A percentile compares a stretch with the other conserved stretches of the same genome.
phyloP scores from a whole-genome alignment of 2,797 vertebrate species.

The Spatula versicolor region DNA sequence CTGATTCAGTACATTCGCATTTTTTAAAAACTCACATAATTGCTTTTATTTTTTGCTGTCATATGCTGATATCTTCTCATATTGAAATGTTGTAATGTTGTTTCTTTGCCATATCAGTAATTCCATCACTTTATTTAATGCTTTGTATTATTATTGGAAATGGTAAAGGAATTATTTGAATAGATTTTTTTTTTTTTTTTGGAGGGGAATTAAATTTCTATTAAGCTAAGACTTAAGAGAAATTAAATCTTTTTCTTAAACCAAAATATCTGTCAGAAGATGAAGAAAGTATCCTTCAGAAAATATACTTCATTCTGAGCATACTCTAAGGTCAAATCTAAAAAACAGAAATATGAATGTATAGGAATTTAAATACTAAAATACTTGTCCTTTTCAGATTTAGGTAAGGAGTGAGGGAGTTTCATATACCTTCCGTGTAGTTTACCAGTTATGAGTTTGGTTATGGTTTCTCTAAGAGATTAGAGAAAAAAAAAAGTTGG shows the following conservation, averaged over 20 bases:
- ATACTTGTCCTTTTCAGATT: background rate
- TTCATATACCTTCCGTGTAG: background rate
- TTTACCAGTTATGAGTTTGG: background rate
- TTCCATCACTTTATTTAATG: background rate
- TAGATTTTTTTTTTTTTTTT: background rate
- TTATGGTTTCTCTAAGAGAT: background rate
- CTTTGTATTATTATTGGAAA: background rate
- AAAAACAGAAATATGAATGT: background rate
- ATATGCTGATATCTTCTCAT: background rate
- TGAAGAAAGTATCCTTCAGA: background rate
- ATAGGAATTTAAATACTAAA: background rate
- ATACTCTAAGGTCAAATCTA: background rate
- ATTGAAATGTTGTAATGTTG: background rate
- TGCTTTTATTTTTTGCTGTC: background rate
- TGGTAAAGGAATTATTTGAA: background rate
- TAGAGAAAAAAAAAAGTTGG: background rate
- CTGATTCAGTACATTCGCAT: background rate
- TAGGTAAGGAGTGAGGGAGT: background rate
- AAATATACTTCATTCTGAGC: background rate
- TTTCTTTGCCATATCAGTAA: background rate
- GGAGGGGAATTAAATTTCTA: background rate
- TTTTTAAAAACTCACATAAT: background rate
- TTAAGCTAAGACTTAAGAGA: background rate
- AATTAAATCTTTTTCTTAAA: background rate
- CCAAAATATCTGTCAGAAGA: background rate